A percentile compares a stretch with the other conserved stretches of the same genome.
These are phyloP conservation scores for Limnephilus rhombicus DNA, from an alignment of 2,888 invertebrate genomes.

Conservation along the genomic window DNA sequence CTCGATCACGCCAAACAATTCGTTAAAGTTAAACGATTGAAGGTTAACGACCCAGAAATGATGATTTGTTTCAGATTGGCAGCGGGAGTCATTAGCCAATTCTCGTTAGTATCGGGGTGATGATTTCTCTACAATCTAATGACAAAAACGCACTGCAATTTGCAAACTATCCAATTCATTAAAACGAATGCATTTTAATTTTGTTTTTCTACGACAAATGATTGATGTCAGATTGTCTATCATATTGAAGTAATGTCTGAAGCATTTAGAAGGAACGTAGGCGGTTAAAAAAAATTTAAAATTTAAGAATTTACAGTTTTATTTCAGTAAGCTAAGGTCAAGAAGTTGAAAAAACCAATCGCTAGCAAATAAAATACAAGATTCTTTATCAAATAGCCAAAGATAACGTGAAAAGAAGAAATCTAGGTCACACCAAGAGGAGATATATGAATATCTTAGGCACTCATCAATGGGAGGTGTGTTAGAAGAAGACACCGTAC, in stretches of 20 bases:
- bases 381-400: not conserved
- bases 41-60: not conserved
- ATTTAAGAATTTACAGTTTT: not conserved
- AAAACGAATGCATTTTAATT: not conserved
- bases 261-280: not conserved
- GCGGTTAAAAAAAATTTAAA: not conserved
- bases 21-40: not conserved
- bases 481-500: too few species aligned
- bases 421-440: too few species aligned
- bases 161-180: not conserved
- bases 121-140: not conserved
- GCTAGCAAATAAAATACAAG: not conserved
- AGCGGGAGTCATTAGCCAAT: not conserved
- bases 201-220: not conserved
- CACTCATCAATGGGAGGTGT: too few species aligned
- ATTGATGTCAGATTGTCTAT: not conserved
- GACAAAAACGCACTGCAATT: not conserved
- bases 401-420: not conserved
- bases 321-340: not conserved
- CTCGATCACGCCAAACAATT: not conserved
- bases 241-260: not conserved
- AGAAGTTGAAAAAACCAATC: not conserved
- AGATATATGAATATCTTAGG: too few species aligned
- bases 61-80: not conserved
- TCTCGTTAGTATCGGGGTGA: not conserved